Evolutionary conservation across 2,797 vertebrate species (phyloP).

Genomic region (Salarias fasciatus): DNA sequence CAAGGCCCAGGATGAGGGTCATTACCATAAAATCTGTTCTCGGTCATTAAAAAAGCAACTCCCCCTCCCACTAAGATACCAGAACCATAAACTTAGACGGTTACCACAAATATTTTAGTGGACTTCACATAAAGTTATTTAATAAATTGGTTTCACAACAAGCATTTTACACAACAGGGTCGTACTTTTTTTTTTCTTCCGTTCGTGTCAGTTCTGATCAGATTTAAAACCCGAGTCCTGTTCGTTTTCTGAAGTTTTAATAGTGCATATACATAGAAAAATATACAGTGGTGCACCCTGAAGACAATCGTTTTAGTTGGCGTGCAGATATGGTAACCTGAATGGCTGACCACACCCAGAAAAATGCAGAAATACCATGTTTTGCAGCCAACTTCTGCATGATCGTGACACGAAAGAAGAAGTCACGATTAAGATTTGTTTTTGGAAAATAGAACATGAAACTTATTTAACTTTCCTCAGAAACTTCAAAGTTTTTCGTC

Average conservation of each 20-base stretch:
- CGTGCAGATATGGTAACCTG: neutral
- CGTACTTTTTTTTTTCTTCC: no score
- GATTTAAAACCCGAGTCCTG: no score
- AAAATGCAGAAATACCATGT: slow-evolving; percentile 37
- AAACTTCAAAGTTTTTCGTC: no score
- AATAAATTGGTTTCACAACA: no score
- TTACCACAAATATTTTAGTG: neutral
- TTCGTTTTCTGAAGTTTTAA: no score
- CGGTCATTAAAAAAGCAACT: no score
- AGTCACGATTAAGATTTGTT: neutral
- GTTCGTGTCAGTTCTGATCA: no score
- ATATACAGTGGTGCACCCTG: no score
- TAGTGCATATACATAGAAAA: no score
- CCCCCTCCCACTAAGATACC: neutral
- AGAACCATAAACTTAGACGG: neutral
- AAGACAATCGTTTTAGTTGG: neutral
- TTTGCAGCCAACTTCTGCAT: slow-evolving; percentile 48
- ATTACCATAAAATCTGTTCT: neutral
- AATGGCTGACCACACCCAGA: slow-evolving; percentile 45
- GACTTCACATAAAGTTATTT: no score
- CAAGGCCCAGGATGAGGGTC: neutral
- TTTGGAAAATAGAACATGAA: neutral
- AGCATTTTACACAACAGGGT: no score
- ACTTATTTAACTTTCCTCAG: neutral
- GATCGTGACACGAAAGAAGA: slow-evolving; percentile 1